A percentile compares a stretch with the other conserved stretches of the same genome.
These are phyloP conservation scores for Prinia subflava DNA, from an alignment of 2,113 vertebrate species.

Conservation along the genomic window DNA sequence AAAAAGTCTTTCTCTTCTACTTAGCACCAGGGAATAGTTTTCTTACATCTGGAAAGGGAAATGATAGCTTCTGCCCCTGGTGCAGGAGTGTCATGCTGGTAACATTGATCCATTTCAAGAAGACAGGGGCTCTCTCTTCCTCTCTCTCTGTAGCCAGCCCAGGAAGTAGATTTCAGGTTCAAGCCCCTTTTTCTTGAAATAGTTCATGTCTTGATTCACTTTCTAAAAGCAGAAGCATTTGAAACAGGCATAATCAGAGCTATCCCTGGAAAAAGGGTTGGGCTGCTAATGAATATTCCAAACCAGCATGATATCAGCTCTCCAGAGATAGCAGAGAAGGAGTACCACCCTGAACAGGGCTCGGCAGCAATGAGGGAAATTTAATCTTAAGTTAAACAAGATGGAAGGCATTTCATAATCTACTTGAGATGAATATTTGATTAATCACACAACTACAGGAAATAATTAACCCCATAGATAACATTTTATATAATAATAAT, in stretches of 20 bases:
- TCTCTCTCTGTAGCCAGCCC: neutral
- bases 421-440: neutral
- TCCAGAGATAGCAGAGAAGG: conserved; percentile 3
- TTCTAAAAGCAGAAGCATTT: neutral
- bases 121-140: neutral
- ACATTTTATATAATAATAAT: neutral
- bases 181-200: neutral
- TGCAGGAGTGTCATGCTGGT: neutral
- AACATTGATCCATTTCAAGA: neutral
- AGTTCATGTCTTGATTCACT: neutral
- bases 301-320: conserved; percentile 17
- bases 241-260: neutral
- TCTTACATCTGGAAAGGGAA: neutral
- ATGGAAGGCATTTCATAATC: neutral
- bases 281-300: neutral
- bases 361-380: neutral
- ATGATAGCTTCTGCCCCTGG: neutral
- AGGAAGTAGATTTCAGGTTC: neutral
- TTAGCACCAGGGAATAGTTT: neutral
- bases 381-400: neutral
- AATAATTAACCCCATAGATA: conserved; percentile 24
- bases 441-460: neutral
- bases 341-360: neutral
- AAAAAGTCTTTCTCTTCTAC: neutral
- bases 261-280: neutral